Percentiles rank a stretch among this genome's conserved stretches.
Conservation (phyloP, 1,140 invertebrate species). For the Helicoverpa zea region DNA sequence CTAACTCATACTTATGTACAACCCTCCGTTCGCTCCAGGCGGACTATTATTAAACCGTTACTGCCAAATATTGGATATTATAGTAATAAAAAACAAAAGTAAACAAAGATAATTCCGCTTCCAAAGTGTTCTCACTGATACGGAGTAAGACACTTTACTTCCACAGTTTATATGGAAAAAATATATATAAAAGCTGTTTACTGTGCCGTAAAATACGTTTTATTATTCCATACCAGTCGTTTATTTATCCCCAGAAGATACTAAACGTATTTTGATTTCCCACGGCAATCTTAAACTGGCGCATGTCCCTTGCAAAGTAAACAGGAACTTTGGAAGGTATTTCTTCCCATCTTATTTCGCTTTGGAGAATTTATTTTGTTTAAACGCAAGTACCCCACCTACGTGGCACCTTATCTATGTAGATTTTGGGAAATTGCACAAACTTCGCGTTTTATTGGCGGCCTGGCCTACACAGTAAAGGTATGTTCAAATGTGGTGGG, state of each 20-base stretch:
- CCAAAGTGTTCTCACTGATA: not conserved
- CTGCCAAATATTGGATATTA: not conserved
- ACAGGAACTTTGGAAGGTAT: conserved; percentile 12
- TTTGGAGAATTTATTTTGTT: not conserved
- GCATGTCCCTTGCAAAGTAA: conserved; percentile 35
- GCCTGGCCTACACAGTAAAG: too few species aligned
- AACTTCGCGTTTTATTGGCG: too few species aligned
- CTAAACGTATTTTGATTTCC: conserved; percentile 51
- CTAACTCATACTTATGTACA: too few species aligned
- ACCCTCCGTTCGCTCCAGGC: too few species aligned
- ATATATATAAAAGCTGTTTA: conserved; percentile 41
- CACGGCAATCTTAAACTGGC: conserved; percentile 45
- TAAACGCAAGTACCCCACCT: not conserved
- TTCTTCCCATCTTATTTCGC: not conserved
- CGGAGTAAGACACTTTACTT: conserved; percentile 14
- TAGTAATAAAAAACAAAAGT: not conserved
- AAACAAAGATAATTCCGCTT: not conserved
- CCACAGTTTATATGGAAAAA: conserved; percentile 22
- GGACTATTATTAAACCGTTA: too few species aligned
- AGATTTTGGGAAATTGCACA: too few species aligned
- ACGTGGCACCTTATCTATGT: too few species aligned
- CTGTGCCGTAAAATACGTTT: conserved; percentile 44
- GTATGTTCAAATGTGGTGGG: too few species aligned
- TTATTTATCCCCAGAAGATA: conserved; percentile 47
- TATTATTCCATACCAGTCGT: conserved; percentile 44